Evolutionary conservation across 2,797 vertebrate genomes (phyloP).

Genomic region (Sebastes vulpes): DNA sequence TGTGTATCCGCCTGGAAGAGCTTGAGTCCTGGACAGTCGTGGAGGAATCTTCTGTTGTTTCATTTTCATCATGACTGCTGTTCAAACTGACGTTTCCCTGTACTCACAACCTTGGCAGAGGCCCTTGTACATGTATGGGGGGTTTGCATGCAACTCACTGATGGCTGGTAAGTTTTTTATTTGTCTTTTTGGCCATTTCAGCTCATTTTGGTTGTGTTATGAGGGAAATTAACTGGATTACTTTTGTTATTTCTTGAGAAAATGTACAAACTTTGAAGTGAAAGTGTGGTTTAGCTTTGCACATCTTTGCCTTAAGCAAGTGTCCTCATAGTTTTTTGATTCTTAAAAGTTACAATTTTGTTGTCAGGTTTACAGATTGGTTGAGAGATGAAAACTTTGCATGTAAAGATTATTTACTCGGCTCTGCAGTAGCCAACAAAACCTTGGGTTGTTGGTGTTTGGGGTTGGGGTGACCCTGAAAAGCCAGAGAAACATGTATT

Average conservation of each 20-base stretch:
- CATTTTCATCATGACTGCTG: slow-evolving; percentile 64
- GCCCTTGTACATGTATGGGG: slow-evolving; percentile 61
- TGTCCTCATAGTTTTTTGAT: neutral
- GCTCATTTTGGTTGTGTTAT: neutral
- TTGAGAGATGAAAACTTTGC: neutral
- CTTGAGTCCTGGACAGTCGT: neutral
- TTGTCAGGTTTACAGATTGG: neutral
- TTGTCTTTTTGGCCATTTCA: neutral
- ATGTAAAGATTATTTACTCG: neutral
- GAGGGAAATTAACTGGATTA: neutral
- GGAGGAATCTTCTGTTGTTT: slow-evolving; percentile 25
- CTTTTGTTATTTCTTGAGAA: neutral
- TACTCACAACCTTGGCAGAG: slow-evolving; percentile 56
- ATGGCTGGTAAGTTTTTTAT: slow-evolving; percentile 80
- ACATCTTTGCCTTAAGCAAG: neutral
- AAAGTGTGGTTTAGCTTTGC: neutral
- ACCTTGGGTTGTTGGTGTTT: neutral
- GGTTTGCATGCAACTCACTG: slow-evolving; percentile 76
- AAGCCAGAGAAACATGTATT: slow-evolving; percentile 18
- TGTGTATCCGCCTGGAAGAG: slow-evolving; percentile 16
- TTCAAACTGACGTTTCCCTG: slow-evolving; percentile 48
- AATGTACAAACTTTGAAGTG: neutral
- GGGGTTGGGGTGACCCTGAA: neutral
- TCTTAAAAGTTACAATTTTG: neutral
- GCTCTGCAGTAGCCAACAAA: neutral